Percentiles rank a stretch among this genome's conserved stretches.
These are phyloP conservation scores for Coracias cyanogaster DNA, from an alignment of 2,797 vertebrate genomes.

Conservation along the genomic window DNA sequence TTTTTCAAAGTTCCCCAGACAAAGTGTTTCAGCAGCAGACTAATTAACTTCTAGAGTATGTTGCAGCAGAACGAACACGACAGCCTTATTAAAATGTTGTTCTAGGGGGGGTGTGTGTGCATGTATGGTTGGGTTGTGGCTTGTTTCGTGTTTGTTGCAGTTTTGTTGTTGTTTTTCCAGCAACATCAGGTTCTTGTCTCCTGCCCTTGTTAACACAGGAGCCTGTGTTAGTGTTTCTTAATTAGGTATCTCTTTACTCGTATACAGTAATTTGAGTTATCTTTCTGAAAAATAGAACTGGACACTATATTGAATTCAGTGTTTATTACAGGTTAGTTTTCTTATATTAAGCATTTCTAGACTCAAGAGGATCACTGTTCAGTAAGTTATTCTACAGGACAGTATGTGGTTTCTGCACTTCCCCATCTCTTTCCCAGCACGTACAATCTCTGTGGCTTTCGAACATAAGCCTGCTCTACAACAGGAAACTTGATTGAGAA, in stretches of 20 bases:
- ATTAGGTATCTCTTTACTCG: background rate
- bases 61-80: background rate
- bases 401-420: background rate
- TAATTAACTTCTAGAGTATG: background rate
- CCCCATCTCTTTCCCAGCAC: background rate
- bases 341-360: background rate
- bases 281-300: background rate
- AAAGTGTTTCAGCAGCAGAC: background rate
- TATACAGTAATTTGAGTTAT: background rate
- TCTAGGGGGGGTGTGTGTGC: background rate
- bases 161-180: background rate
- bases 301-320: background rate
- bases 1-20: background rate
- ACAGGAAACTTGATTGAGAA: background rate
- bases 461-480: background rate
- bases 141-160: background rate
- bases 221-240: background rate
- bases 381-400: background rate
- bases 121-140: background rate
- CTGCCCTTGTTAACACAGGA: background rate
- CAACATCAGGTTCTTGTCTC: background rate
- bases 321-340: background rate
- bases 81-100: slow-evolving; percentile 11
- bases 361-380: background rate
- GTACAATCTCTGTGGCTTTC: background rate